These are phyloP conservation scores for Lucifuga dentata DNA, from an alignment of 2,113 vertebrate genomes.

Conservation along the genomic window DNA sequence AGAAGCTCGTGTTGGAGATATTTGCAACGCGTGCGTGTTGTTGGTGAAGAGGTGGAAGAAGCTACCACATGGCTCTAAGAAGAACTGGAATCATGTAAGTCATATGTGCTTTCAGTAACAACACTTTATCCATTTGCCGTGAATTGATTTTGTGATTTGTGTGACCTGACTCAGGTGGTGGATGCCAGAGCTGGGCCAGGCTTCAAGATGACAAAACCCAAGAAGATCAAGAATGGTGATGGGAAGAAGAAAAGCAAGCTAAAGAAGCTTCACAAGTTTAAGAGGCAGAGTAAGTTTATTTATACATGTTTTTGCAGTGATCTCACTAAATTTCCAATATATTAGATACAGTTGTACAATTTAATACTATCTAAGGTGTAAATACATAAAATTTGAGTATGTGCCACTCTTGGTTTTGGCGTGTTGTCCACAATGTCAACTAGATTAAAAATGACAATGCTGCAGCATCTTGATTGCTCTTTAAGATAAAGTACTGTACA, in stretches of 20 bases:
- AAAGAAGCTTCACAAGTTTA: slow-evolving; percentile 83
- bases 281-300: slow-evolving; percentile 83
- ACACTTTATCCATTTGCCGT: background rate
- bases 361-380: no score
- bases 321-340: no score
- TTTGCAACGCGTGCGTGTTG: slow-evolving; percentile 87
- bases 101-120: background rate
- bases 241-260: slow-evolving; percentile 85
- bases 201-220: slow-evolving; percentile 86
- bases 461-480: no score
- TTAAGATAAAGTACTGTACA: no score
- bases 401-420: background rate
- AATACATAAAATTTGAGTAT: background rate
- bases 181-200: slow-evolving; percentile 87
- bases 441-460: slow-evolving; percentile 6
- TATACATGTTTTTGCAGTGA: no score
- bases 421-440: background rate
- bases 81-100: slow-evolving; percentile 88
- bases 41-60: slow-evolving; percentile 88
- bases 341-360: no score
- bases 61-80: slow-evolving; percentile 84
- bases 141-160: background rate
- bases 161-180: slow-evolving; percentile 77
- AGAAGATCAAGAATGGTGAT: slow-evolving; percentile 83
- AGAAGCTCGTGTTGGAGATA: slow-evolving; percentile 85